Conservation (phyloP, 2,113 vertebrate species). For the Percina caprodes region DNA sequence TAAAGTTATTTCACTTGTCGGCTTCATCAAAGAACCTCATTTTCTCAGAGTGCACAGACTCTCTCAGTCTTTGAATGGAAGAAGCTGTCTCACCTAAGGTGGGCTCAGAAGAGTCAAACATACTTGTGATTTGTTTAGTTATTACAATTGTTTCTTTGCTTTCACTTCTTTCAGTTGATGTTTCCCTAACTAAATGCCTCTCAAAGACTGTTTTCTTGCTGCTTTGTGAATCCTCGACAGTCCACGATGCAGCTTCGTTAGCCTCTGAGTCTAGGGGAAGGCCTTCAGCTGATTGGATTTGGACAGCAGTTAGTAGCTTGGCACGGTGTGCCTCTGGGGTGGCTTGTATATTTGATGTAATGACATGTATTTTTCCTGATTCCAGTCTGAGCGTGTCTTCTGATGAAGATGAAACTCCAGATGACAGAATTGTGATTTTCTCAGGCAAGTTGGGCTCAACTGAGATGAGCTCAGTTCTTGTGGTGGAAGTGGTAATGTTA, state of each 20-base stretch:
- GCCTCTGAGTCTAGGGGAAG: slow-evolving; percentile 38
- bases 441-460: slow-evolving; percentile 81
- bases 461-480: slow-evolving; percentile 77
- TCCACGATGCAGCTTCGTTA: slow-evolving; percentile 53
- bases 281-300: slow-evolving; percentile 52
- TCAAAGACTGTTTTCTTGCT: slow-evolving; percentile 57
- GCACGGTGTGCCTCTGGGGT: slow-evolving; percentile 77
- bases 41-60: slow-evolving; percentile 84
- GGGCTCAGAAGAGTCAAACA: slow-evolving; percentile 69
- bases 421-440: slow-evolving; percentile 80
- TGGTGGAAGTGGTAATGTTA: slow-evolving; percentile 79
- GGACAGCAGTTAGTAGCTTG: slow-evolving; percentile 68
- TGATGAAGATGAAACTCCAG: slow-evolving; percentile 78
- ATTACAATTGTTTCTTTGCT: slow-evolving; percentile 76
- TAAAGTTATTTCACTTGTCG: slow-evolving; percentile 58
- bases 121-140: slow-evolving; percentile 74
- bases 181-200: slow-evolving; percentile 71
- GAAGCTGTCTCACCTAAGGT: slow-evolving; percentile 77
- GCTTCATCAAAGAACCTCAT: slow-evolving; percentile 83
- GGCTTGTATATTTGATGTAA: slow-evolving; percentile 80
- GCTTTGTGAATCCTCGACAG: slow-evolving; percentile 54
- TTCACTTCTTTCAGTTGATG: slow-evolving; percentile 69
- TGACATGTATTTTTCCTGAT: slow-evolving; percentile 77
- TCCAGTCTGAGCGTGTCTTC: slow-evolving; percentile 76
- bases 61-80: slow-evolving; percentile 78